These are phyloP conservation scores for Fregata magnificens DNA, from an alignment of 2,113 vertebrate genomes.

Conservation along the genomic window DNA sequence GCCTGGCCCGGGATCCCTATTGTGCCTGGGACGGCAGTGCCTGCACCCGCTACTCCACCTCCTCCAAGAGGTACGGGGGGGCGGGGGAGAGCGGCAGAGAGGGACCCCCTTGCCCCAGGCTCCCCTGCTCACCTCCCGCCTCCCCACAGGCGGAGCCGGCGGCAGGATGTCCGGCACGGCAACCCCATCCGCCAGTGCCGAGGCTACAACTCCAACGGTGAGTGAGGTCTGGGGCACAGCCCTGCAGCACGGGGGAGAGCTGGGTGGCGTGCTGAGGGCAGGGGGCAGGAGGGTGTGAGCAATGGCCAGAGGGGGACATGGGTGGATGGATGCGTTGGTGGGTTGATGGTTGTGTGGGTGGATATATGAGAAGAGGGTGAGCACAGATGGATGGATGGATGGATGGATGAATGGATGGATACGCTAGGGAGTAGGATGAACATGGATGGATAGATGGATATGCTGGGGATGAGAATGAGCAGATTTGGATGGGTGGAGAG, in stretches of 20 bases:
- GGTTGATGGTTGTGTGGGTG: background rate
- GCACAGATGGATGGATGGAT: background rate
- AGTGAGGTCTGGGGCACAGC: background rate
- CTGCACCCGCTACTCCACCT: conserved; percentile 94
- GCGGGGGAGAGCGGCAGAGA: fast-evolving
- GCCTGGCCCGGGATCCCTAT: conserved; percentile 94
- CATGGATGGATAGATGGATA: background rate
- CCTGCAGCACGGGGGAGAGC: fast-evolving
- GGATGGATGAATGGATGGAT: background rate
- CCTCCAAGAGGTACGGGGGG: conserved; percentile 89
- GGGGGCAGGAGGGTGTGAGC: no score
- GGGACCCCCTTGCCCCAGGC: background rate
- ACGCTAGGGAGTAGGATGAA: no score
- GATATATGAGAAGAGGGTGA: background rate
- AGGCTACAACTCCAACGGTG: conserved; percentile 94
- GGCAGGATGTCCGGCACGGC: conserved; percentile 92
- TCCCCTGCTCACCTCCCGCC: background rate
- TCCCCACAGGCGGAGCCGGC: conserved; percentile 86
- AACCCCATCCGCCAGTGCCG: conserved; percentile 94
- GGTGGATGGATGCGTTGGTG: background rate
- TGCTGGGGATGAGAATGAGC: background rate
- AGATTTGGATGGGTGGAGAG: background rate
- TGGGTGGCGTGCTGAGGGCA: background rate
- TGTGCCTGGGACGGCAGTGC: conserved; percentile 97
- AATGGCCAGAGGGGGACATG: background rate